Evolutionary conservation across 2,113 vertebrate genomes (phyloP), one percentile per base, ranked within the genome.

Genomic region (Bufo gargarizans): DNA sequence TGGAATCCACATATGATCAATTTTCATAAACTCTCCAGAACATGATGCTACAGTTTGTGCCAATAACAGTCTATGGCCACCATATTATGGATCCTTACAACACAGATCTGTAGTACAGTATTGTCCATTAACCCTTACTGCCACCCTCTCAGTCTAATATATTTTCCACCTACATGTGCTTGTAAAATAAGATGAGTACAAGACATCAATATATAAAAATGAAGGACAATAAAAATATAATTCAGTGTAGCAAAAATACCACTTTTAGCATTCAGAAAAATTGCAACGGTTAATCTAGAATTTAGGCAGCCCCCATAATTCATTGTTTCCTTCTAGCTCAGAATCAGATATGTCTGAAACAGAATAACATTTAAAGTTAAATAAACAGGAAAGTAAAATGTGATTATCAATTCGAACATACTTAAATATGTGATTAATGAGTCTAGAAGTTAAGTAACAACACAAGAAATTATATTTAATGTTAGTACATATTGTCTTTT

Each of bases 331-430:
- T 56, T 5, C 45, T 45, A 4, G 5, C 20, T 86, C 16, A 67
- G n/a, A 43, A 77, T 77, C 74, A 49, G 45, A 55, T 77, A 63
- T 49, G 13, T 4, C 19, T 22, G 22, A 63, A 22, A 47, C 45
- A 67, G 50, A 82, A 20, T 10, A 65, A 3, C 43, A 82, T 67
- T 43, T 53, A 83, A 20, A 83, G 11, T 67, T 82, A 82, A 53
- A 50, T 11, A 67, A 83, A 69, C 47, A 83, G 61, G 47, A 83
- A 83, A 12, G 61, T 83, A 83, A 83, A 83, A 50, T n/a, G 65
- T 4, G 2, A 69, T 83, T 50, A 80, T 65, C 20, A 49, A 14
- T 83, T 83, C 56, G 16, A 19, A 83, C 45, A 67, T 50, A 53
- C 13, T n/a, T 50, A 49, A 82, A 22, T 12, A 50, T 61, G 14